These are phyloP conservation scores for Danio albolineatus DNA, from an alignment of 2,797 vertebrate genomes.

Conservation along the genomic window DNA sequence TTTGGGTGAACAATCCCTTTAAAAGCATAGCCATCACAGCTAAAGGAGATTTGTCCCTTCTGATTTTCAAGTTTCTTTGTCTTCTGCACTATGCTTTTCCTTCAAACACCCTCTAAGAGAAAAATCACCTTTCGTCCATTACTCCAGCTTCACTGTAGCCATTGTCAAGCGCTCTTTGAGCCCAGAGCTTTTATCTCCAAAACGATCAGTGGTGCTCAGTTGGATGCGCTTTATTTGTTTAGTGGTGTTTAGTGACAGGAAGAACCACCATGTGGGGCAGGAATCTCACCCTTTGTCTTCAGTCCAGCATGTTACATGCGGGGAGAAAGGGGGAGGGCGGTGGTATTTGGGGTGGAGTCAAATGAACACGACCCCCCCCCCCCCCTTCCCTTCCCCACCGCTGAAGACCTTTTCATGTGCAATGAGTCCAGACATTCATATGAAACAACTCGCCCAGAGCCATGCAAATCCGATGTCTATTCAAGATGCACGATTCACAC, in stretches of 20 bases:
- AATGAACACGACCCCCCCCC: conserved; percentile 9
- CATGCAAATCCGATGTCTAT: conserved; percentile 51
- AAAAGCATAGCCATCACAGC: background rate
- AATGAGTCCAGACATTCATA: conserved; percentile 57
- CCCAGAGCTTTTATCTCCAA: conserved; percentile 24
- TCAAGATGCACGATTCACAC: conserved; percentile 33
- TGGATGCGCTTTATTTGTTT: conserved; percentile 55
- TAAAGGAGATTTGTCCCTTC: background rate
- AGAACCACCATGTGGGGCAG: conserved; percentile 57
- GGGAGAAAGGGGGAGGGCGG: conserved; percentile 41
- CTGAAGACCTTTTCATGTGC: conserved; percentile 59
- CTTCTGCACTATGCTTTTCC: background rate
- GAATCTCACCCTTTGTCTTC: conserved; percentile 61
- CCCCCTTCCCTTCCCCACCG: background rate
- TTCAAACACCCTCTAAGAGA: background rate
- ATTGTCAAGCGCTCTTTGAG: conserved; percentile 33
- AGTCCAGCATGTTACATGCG: conserved; percentile 16
- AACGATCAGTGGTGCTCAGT: conserved; percentile 38
- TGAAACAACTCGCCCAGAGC: conserved; percentile 51
- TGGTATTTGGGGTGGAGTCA: conserved; percentile 48
- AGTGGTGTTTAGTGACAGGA: conserved; percentile 62
- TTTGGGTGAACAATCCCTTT: background rate
- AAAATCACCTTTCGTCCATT: background rate
- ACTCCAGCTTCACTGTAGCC: conserved; percentile 10
- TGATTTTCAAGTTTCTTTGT: background rate